phyloP scores from a whole-genome alignment of 2,113 vertebrate species.

The Caloenas nicobarica region DNA sequence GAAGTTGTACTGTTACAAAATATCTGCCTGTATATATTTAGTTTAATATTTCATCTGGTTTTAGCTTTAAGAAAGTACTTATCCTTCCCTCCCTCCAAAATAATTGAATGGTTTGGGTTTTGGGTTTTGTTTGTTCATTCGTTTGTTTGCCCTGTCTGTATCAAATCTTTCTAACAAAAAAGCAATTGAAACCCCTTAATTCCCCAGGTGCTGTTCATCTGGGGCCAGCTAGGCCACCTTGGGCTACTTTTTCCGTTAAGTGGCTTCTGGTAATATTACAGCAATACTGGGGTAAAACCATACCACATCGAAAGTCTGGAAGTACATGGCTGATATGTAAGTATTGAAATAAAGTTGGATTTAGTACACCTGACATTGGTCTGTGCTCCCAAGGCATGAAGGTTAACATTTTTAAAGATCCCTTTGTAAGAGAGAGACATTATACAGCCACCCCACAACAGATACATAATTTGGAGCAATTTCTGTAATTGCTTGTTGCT shows the following conservation, averaged over 20 bases:
- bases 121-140: too few species aligned
- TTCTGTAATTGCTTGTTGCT: background rate
- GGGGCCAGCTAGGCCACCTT: background rate
- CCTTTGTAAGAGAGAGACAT: background rate
- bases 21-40: background rate
- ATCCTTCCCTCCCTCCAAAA: background rate
- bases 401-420: background rate
- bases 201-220: background rate
- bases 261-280: background rate
- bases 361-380: background rate
- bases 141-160: background rate
- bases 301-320: background rate
- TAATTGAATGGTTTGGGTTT: fast-evolving
- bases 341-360: background rate
- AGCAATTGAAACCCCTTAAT: background rate
- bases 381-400: background rate
- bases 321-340: background rate
- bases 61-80: background rate
- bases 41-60: background rate
- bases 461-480: background rate
- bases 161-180: background rate
- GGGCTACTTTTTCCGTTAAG: background rate
- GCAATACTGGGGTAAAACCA: background rate
- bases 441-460: background rate
- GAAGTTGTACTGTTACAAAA: background rate